Evolutionary conservation across 1,140 invertebrate species (phyloP).

Genomic region (Parasteatoda tepidariorum): DNA sequence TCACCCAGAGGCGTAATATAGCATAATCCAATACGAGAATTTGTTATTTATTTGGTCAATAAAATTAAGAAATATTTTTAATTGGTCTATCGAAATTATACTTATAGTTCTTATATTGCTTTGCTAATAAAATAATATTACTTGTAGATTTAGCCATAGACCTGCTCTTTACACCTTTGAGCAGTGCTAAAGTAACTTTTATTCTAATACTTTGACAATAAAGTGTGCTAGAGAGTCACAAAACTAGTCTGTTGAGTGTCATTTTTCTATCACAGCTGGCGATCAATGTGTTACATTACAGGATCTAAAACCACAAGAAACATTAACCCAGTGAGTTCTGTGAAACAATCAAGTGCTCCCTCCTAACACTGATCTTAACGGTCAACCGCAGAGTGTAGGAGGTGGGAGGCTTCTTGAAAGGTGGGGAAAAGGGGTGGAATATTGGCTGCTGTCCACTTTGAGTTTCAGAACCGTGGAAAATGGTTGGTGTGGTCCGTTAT

Average conservation of each 20-base stretch:
- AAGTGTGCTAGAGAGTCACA: background rate
- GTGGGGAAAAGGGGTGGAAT: background rate
- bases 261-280: background rate
- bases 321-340: background rate
- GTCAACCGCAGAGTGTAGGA: background rate
- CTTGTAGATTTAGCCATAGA: no score
- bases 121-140: no score
- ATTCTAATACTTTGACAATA: background rate
- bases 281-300: background rate
- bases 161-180: no score
- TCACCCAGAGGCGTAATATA: no score
- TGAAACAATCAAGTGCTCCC: background rate
- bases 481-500: background rate
- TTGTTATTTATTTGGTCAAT: no score
- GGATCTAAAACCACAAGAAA: background rate
- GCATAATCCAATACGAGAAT: no score
- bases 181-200: no score
- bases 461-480: background rate
- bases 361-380: background rate
- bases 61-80: no score
- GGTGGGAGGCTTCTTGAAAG: background rate
- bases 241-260: background rate
- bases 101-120: no score
- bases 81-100: no score
- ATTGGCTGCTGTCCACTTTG: background rate